Evolutionary conservation across 2,888 invertebrate species (phyloP).

Genomic region (Syrphus vitripennis): DNA sequence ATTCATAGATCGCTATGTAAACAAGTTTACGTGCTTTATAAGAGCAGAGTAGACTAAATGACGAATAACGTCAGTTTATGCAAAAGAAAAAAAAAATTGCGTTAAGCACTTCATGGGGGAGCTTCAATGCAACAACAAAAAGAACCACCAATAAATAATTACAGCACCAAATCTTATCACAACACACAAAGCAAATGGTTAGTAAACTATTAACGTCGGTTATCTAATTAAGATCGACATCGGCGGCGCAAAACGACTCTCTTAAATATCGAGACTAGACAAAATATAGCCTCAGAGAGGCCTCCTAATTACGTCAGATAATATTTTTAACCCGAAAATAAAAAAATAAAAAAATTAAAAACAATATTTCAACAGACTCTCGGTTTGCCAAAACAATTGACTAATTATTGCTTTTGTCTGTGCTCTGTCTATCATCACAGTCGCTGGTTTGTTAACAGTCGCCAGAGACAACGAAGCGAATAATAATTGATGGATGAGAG

Average conservation of each 20-base stretch:
- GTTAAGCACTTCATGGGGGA: neutral
- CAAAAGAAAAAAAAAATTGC: neutral
- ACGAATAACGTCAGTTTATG: neutral
- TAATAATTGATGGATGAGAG: neutral
- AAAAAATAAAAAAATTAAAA: neutral
- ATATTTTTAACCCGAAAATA: neutral
- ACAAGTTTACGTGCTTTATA: neutral
- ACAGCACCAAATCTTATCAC: neutral
- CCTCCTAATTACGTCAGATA: conserved; percentile 35
- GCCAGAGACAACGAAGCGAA: neutral
- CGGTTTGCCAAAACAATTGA: conserved; percentile 24
- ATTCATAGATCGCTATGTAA: no score
- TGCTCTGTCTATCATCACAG: conserved; percentile 16
- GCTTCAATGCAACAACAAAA: neutral
- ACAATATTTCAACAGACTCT: neutral
- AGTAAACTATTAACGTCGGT: neutral
- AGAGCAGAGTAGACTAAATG: neutral
- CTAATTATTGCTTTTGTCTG: conserved; percentile 31
- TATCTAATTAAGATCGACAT: conserved; percentile 1
- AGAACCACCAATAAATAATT: no score
- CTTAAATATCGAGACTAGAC: neutral
- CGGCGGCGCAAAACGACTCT: neutral
- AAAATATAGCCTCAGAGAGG: neutral
- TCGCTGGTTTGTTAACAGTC: neutral
- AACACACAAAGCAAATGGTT: neutral